Evolutionary conservation across 2,888 invertebrate genomes (phyloP).

Genomic region (Oasisia sp.): DNA sequence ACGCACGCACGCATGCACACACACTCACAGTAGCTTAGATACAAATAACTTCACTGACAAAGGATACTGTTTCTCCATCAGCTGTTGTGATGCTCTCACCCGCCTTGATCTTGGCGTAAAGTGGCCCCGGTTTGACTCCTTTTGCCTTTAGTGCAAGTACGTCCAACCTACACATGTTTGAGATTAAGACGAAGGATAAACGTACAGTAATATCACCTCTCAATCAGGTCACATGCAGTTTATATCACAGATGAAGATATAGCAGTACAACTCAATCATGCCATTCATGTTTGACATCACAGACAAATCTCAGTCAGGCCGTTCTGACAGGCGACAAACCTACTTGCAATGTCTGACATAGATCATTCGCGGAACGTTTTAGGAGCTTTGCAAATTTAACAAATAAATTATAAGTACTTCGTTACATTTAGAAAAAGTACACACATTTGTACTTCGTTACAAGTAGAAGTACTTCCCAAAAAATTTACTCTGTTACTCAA

Average conservation of each 20-base stretch:
- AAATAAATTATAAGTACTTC: too few relatives aligned
- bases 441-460: too few relatives aligned
- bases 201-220: neutral
- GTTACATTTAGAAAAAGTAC: too few relatives aligned
- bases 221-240: neutral
- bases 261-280: neutral
- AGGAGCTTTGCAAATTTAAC: too few relatives aligned
- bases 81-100: slow-evolving; percentile 59
- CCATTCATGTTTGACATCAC: too few relatives aligned
- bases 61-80: slow-evolving; percentile 49
- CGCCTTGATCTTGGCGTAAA: slow-evolving; percentile 61
- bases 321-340: too few relatives aligned
- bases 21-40: too few relatives aligned
- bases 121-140: slow-evolving; percentile 63
- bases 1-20: too few relatives aligned
- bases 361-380: too few relatives aligned
- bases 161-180: slow-evolving; percentile 52
- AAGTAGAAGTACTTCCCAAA: too few relatives aligned
- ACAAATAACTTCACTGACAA: neutral
- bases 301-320: too few relatives aligned
- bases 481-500: too few relatives aligned
- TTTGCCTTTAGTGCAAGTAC: slow-evolving; percentile 51
- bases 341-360: neutral
- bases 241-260: neutral
- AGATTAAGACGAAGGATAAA: neutral